Conservation (phyloP, 1,140 invertebrate species). For the Homalodisca vitripennis region DNA sequence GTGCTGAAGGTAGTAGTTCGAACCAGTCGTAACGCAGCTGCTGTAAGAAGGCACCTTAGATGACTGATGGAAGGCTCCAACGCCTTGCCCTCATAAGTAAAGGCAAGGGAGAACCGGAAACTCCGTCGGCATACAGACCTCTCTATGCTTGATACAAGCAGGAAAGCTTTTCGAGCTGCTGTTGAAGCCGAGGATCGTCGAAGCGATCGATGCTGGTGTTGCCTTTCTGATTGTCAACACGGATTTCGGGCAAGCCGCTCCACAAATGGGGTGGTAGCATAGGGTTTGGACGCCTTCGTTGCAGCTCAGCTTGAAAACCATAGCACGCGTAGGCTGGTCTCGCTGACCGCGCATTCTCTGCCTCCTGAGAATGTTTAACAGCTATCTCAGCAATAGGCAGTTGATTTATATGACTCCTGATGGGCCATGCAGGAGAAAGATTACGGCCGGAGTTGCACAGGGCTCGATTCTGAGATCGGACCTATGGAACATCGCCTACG, state of each 20-base stretch:
- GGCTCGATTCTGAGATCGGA: neutral
- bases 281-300: neutral
- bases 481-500: constrained; percentile 6
- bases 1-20: neutral
- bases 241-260: neutral
- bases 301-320: neutral
- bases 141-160: neutral
- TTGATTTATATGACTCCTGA: neutral
- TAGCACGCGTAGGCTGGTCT: neutral
- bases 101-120: too few species aligned
- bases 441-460: neutral
- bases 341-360: neutral
- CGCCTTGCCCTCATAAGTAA: neutral
- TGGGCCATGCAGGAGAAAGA: neutral
- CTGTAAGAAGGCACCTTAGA: neutral
- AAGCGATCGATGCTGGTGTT: neutral
- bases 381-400: neutral
- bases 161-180: neutral
- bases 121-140: too few species aligned
- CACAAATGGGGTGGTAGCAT: neutral
- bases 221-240: too few species aligned
- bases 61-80: neutral
- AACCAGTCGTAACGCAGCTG: neutral
- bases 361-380: too few species aligned
- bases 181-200: too few species aligned